Evolutionary conservation across 2,113 vertebrate genomes (phyloP), one percentile per base, ranked within the genome.

Genomic region (Oryzias javanicus): DNA sequence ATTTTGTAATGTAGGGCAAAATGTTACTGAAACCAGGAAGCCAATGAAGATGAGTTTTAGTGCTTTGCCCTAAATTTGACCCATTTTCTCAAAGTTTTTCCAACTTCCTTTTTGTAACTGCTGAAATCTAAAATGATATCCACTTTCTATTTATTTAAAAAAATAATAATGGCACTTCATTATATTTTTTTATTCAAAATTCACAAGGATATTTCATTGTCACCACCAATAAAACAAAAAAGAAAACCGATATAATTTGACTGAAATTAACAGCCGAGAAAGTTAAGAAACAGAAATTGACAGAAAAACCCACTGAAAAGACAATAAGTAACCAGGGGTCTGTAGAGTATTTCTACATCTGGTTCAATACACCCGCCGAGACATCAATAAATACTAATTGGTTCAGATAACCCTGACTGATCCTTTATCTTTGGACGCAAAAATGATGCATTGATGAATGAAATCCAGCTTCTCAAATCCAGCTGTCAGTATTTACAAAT

Each of bases 131-230:
- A 35, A 12, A 35, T 24, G 2, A 22, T 15, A 22, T 49, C 20
- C 24, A 8, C 18, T 4, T 22, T 8, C 22, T 22, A 49, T 20
- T 49, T 20, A 12, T 49, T 19, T 18, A 1, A 14, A 24, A 14
- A n/a, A n/a, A n/a, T n/a, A n/a, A 1, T 10, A 2, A n/a, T 42
- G 47, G 52, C n/a, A 67, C 18, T 22, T 4, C 4, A 40, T 25
- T n/a, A 45, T 22, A 47, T 64, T 19, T 62, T 66, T 82, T 84
- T 64, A 84, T 78, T 82, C 67, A 75, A 70, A 72, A 70, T 67
- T 64, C 10, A 67, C 5, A 2, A 24, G 22, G 53, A 17, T 46
- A 10, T 17, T 59, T 2, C 6, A 54, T 18, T 12, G 2, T 42
- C 19, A 14, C 35, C 17, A 61, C 35, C 17, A 12, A 61, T 72